These are phyloP conservation scores for Dendrolimus pini DNA, from an alignment of 2,888 invertebrate species.

Conservation along the genomic window DNA sequence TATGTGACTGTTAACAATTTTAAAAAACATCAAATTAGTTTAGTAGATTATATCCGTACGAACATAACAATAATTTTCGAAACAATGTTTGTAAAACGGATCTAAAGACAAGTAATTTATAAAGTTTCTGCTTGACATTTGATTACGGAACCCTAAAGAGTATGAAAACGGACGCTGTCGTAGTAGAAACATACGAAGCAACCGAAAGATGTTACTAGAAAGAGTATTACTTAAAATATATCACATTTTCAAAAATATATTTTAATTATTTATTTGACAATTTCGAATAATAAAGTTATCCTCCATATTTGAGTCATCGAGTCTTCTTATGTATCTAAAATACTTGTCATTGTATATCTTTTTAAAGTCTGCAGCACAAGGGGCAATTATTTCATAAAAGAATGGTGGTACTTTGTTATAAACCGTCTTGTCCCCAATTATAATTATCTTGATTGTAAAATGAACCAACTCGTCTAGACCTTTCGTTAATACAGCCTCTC, in stretches of 20 bases:
- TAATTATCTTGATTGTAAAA: slow-evolving; percentile 51
- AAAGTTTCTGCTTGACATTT: too few species aligned
- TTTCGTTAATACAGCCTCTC: slow-evolving; percentile 14
- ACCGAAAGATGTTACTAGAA: too few species aligned
- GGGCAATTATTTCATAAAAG: slow-evolving; percentile 53
- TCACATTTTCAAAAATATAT: background rate
- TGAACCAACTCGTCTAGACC: slow-evolving; percentile 35
- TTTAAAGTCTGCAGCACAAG: slow-evolving; percentile 39
- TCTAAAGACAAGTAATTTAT: too few species aligned
- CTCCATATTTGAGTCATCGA: slow-evolving; percentile 4
- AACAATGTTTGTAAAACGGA: too few species aligned
- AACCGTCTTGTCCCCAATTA: slow-evolving; percentile 33
- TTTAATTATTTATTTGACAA: slow-evolving; percentile 5
- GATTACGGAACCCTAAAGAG: too few species aligned
- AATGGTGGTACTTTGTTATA: slow-evolving; percentile 45
- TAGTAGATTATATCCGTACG: too few species aligned
- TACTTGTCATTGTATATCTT: slow-evolving; percentile 34
- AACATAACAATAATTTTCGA: too few species aligned
- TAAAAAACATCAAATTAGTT: too few species aligned
- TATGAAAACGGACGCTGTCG: too few species aligned
- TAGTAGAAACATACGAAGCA: too few species aligned
- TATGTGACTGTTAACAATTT: too few species aligned
- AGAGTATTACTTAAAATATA: too few species aligned
- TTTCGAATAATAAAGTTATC: slow-evolving; percentile 7
- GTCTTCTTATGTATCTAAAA: slow-evolving; percentile 16